These are phyloP conservation scores for Zosterops pallidus DNA, from an alignment of 2,113 vertebrate species.

Conservation along the genomic window DNA sequence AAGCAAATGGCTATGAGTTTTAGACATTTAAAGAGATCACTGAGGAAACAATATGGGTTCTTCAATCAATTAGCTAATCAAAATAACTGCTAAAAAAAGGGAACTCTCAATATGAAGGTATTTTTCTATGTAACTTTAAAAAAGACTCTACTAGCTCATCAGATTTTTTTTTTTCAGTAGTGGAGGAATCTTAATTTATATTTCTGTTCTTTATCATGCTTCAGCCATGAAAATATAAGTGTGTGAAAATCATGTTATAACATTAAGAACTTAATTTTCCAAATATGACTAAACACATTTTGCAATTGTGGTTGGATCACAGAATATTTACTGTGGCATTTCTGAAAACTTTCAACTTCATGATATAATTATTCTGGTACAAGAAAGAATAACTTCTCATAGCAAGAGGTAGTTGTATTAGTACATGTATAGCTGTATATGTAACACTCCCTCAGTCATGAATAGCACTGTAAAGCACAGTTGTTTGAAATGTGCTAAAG, in stretches of 20 bases:
- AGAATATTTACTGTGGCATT: background rate
- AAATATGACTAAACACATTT: rapidly evolving
- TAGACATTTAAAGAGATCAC: background rate
- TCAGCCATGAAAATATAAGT: background rate
- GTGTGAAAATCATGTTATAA: background rate
- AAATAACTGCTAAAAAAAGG: background rate
- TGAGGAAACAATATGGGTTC: background rate
- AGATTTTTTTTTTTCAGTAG: background rate
- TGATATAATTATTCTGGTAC: background rate
- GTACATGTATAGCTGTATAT: background rate
- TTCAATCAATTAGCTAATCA: background rate
- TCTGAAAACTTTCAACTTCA: background rate
- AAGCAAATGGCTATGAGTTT: background rate
- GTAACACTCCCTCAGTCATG: background rate
- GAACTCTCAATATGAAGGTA: background rate
- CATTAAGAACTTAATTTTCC: background rate
- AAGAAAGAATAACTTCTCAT: background rate
- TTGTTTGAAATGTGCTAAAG: background rate
- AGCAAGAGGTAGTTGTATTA: background rate
- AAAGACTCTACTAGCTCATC: background rate
- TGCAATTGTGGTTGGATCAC: background rate
- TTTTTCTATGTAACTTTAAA: background rate
- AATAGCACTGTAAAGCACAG: background rate
- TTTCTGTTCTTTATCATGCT: background rate
- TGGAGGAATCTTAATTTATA: background rate